These are phyloP conservation scores for Panurus biarmicus DNA, from an alignment of 2,113 vertebrate genomes.

Conservation along the genomic window DNA sequence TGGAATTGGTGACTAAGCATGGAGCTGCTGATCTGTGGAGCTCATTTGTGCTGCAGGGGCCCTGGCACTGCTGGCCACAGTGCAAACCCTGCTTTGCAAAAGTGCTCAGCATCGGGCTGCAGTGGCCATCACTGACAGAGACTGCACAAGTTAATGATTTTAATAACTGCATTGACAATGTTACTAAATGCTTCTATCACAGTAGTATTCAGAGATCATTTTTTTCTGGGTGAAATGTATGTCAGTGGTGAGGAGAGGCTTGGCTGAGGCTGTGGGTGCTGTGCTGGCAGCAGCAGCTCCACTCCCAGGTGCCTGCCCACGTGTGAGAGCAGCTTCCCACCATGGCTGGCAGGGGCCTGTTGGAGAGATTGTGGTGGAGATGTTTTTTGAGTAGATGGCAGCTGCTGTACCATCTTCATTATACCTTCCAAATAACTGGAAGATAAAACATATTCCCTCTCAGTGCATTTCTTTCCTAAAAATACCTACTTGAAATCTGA, in stretches of 20 bases:
- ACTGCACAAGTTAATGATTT: neutral
- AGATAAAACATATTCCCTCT: neutral
- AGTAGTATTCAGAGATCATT: neutral
- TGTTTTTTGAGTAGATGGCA: neutral
- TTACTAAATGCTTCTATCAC: neutral
- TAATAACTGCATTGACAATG: neutral
- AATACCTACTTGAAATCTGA: neutral
- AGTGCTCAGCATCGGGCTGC: neutral
- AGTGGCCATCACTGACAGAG: neutral
- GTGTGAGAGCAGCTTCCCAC: neutral
- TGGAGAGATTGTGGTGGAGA: neutral
- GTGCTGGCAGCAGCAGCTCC: neutral
- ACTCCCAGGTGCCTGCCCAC: neutral
- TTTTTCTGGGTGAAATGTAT: neutral
- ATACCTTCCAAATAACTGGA: neutral
- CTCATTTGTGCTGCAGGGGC: neutral
- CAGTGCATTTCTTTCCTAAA: neutral
- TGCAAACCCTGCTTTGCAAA: neutral
- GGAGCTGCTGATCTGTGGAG: neutral
- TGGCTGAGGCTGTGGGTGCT: neutral
- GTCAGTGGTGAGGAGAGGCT: neutral
- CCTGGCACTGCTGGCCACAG: accelerated
- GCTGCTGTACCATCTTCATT: neutral
- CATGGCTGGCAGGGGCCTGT: neutral
- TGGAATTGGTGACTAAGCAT: neutral